phyloP scores from a whole-genome alignment of 2,888 invertebrate species.

The Scaptomyza flava region DNA sequence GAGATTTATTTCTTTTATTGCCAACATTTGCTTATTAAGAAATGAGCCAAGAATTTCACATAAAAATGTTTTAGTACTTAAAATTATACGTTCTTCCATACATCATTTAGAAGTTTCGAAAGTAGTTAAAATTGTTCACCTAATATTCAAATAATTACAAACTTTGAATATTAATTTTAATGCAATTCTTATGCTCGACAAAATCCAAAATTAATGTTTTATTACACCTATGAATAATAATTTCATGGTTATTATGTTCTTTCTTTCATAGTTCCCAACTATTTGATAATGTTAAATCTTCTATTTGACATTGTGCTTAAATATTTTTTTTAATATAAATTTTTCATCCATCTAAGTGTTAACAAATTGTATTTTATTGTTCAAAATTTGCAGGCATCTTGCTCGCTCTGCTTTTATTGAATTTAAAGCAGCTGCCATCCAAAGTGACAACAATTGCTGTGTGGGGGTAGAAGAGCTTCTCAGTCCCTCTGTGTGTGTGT shows the following conservation, averaged over 20 bases:
- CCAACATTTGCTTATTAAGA: slow-evolving; percentile 5
- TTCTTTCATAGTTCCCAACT: no score
- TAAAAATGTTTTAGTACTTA: neutral
- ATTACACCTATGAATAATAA: no score
- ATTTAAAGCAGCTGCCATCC: slow-evolving; percentile 74
- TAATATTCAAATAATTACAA: no score
- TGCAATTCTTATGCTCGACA: no score
- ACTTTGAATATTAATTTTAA: no score
- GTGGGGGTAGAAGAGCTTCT: slow-evolving; percentile 1
- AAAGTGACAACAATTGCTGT: slow-evolving; percentile 66
- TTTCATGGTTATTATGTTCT: no score
- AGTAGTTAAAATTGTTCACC: no score
- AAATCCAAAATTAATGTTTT: no score
- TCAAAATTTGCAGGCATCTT: slow-evolving; percentile 67
- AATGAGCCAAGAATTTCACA: neutral
- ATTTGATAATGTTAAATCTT: no score
- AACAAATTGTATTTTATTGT: slow-evolving; percentile 68
- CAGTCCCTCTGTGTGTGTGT: neutral
- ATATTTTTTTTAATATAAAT: no score
- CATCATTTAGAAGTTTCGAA: no score
- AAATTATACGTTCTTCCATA: neutral
- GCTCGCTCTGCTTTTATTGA: slow-evolving; percentile 70
- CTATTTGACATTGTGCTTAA: no score
- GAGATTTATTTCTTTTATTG: slow-evolving; percentile 6
- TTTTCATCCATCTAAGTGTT: slow-evolving; percentile 24